Percentiles rank a stretch among this genome's conserved stretches.
Evolutionary conservation across 2,888 invertebrate genomes (phyloP).

Genomic region (Argyra leucocephala): DNA sequence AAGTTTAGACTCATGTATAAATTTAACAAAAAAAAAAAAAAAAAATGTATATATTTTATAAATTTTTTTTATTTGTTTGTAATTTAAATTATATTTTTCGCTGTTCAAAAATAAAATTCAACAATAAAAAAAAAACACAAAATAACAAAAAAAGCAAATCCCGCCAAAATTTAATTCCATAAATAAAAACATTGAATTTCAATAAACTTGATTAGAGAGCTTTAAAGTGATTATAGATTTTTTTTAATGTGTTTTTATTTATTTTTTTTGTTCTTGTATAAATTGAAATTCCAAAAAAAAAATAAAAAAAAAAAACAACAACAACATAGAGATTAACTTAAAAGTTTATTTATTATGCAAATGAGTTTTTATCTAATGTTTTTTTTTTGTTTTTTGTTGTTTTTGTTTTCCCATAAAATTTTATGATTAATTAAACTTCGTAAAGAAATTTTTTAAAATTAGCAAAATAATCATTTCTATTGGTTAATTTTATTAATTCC

Average conservation of each 20-base stretch:
- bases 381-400: neutral
- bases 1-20: no score
- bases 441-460: neutral
- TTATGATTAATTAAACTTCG: constrained; percentile 1
- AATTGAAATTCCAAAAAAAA: no score
- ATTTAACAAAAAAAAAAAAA: no score
- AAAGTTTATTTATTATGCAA: neutral
- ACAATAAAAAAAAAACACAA: neutral
- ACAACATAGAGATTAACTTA: neutral
- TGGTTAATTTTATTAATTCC: no score
- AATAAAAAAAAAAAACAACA: neutral
- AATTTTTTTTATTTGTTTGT: no score
- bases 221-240: neutral
- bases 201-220: neutral
- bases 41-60: no score
- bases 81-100: no score
- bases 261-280: no score
- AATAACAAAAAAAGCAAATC: neutral
- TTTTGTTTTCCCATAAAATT: neutral
- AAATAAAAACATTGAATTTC: neutral
- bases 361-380: neutral
- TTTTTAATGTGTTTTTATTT: no score
- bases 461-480: no score
- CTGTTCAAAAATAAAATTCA: no score
- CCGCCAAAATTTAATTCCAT: neutral